Evolutionary conservation across 2,113 vertebrate species (phyloP).

Genomic region (Zapornia atra): DNA sequence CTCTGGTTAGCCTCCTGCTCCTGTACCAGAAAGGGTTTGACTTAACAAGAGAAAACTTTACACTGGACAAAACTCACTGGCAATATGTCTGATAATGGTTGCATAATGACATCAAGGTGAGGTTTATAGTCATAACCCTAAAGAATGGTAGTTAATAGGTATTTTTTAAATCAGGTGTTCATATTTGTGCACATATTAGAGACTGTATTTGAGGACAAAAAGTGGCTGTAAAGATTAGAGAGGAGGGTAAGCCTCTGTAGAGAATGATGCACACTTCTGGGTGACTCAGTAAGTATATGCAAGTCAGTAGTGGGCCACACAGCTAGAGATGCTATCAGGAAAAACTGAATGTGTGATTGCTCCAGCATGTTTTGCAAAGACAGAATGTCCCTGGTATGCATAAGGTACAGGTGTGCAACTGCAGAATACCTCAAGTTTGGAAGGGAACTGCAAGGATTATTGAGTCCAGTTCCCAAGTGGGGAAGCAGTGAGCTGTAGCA

Average conservation of each 20-base stretch:
- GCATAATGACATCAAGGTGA: neutral
- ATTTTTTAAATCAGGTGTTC: neutral
- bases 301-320: accelerated
- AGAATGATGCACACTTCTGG: neutral
- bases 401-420: neutral
- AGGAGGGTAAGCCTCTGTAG: neutral
- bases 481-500: neutral
- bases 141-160: neutral
- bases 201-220: neutral
- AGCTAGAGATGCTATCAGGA: neutral
- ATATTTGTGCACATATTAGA: neutral
- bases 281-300: neutral
- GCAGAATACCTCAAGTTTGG: neutral
- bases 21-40: neutral
- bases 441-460: neutral
- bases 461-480: neutral
- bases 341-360: neutral
- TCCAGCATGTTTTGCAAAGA: neutral
- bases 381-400: neutral
- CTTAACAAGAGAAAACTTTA: neutral
- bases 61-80: neutral
- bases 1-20: slow-evolving; percentile 77
- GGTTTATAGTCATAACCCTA: neutral
- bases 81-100: neutral
- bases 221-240: neutral